Evolutionary conservation across 1,140 invertebrate genomes (phyloP).

Genomic region (Drosophila quadrilineata): DNA sequence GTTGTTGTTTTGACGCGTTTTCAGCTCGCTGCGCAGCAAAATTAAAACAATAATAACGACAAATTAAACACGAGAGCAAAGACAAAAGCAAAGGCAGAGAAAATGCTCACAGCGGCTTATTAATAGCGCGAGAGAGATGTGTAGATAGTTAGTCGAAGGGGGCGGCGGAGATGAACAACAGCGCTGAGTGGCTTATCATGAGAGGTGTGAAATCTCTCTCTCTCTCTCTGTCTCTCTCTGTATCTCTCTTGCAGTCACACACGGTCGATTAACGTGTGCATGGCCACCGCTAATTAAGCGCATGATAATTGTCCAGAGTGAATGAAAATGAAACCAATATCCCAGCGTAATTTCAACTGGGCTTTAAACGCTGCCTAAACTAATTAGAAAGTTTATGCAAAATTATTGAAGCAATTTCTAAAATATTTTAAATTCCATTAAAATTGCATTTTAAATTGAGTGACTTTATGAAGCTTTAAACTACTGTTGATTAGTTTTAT

Average conservation of each 20-base stretch:
- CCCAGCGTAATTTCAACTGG: no score
- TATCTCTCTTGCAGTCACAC: no score
- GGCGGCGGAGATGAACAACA: not conserved
- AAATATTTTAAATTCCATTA: not conserved
- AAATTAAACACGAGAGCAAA: conserved; percentile 60
- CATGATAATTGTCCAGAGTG: conserved; percentile 59
- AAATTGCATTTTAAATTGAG: not conserved
- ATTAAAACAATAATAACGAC: conserved; percentile 71
- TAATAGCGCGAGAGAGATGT: not conserved
- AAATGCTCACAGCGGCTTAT: no score
- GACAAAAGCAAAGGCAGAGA: not conserved
- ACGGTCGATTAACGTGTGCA: no score
- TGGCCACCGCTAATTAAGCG: conserved; percentile 59
- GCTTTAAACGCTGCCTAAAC: no score
- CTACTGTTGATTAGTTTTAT: not conserved
- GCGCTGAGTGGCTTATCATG: conserved; percentile 34
- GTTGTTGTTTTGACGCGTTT: not conserved
- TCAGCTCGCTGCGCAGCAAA: conserved; percentile 46
- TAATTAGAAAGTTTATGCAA: no score
- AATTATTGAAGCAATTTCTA: not conserved
- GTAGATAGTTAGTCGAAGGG: no score
- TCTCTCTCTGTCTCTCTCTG: no score
- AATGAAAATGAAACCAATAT: no score
- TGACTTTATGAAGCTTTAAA: not conserved
- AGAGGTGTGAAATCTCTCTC: conserved; percentile 68